Percentiles rank a stretch among this genome's conserved stretches.
Conservation (phyloP, 1,140 invertebrate genomes). For the Thaumetopoea pityocampa region DNA sequence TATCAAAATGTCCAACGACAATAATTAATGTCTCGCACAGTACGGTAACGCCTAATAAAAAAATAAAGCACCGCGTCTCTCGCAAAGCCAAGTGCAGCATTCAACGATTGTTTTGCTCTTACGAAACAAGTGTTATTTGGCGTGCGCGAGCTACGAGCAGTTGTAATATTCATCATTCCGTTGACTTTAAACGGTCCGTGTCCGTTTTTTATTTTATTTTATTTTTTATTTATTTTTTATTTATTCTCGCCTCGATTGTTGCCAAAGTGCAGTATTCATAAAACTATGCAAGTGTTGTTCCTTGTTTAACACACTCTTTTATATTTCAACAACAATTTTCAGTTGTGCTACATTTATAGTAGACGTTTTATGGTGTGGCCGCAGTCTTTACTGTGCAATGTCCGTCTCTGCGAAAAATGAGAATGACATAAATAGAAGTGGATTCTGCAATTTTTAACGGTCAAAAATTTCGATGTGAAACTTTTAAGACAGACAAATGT, state of each 20-base stretch:
- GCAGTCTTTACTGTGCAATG: slow-evolving; percentile 17
- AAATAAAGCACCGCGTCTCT: slow-evolving; percentile 10
- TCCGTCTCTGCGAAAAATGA: slow-evolving; percentile 10
- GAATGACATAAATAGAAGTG: slow-evolving; percentile 15
- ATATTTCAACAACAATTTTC: slow-evolving; percentile 47
- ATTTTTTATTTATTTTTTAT: slow-evolving; percentile 43
- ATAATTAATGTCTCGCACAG: slow-evolving; percentile 9
- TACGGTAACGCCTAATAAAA: slow-evolving; percentile 25
- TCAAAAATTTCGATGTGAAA: neutral
- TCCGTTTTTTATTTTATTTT: slow-evolving; percentile 46
- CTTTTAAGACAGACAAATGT: neutral
- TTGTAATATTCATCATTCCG: slow-evolving; percentile 66
- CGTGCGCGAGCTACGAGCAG: slow-evolving; percentile 32
- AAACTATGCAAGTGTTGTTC: slow-evolving; percentile 49
- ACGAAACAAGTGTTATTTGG: slow-evolving; percentile 38
- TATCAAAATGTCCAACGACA: neutral
- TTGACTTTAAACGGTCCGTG: slow-evolving; percentile 61
- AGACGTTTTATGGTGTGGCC: slow-evolving; percentile 27
- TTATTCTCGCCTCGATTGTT: slow-evolving; percentile 61
- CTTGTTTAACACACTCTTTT: slow-evolving; percentile 62
- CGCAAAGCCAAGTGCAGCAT: slow-evolving; percentile 20
- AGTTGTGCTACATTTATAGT: slow-evolving; percentile 33
- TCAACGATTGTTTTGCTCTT: slow-evolving; percentile 23
- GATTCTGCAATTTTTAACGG: neutral
- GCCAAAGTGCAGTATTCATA: slow-evolving; percentile 59